Evolutionary conservation across 2,797 vertebrate species (phyloP), one percentile per base, ranked within the genome.

Genomic region (Percopsis omiscomaycus): DNA sequence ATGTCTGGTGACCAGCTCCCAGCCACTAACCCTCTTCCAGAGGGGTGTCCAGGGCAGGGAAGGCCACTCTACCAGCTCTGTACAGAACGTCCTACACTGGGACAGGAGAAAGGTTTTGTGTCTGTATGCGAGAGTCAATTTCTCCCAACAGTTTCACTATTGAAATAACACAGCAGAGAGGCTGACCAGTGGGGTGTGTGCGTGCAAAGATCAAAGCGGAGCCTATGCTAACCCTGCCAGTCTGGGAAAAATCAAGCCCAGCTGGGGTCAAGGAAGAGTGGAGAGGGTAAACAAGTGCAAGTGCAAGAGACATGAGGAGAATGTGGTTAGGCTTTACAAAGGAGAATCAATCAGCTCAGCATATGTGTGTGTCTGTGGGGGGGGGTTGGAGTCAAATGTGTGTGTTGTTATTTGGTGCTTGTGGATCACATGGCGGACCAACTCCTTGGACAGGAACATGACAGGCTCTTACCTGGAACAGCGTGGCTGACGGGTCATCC

Each of bases 181-280:
- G 74, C 79, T 85, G 79, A 74, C 74, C 73, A 60, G 68, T 32
- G 77, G 69, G 74, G 15, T 55, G 74, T 63, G 59, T 53, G 61
- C 46, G 44, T 57, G 64, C 49, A 69, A 67, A 81, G 86, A 91
- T 91, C 89, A 92, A 91, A 92, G 91, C 55, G 4, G 73, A 76
- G 77, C 76, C 82, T 87, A 82, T 90, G 88, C 89, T 87, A 91
- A 88, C 85, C 85, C 86, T 88, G 88, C 88, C 89, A 89, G 86
- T 88, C 89, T 89, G 89, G 88, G 84, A 84, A 83, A 88, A 91
- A 92, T 91, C 83, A 92, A 91, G 84, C 84, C 86, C 90, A 91
- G 89, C 88, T 91, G 88, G 86, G 91, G 89, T 89, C 87, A 88
- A 87, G 87, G 88, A 85, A 22, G 79, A 85, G 83, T 82, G 78